Conservation (phyloP, 2,797 vertebrate species). For the Sandelia bainsii region DNA sequence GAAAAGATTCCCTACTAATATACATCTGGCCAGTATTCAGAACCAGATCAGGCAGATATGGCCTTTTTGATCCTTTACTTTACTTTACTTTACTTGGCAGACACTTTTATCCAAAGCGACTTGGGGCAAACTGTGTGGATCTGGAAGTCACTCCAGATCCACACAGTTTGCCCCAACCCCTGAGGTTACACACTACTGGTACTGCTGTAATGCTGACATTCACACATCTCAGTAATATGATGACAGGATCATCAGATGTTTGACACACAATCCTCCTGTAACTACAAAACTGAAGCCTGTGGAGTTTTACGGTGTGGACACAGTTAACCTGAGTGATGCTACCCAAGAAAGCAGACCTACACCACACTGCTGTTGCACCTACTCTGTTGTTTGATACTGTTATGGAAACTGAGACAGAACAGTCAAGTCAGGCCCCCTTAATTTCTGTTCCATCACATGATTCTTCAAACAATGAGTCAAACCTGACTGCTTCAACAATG, state of each 20-base stretch:
- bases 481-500: background rate
- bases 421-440: no score
- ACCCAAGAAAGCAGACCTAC: background rate
- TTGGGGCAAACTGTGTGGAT: no score
- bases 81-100: no score
- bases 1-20: background rate
- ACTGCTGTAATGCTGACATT: constrained; percentile 1
- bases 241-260: background rate
- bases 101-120: no score
- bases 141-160: no score
- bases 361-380: background rate
- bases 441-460: no score
- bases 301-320: background rate
- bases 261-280: background rate
- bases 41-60: background rate
- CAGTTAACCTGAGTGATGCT: background rate
- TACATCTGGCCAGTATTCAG: background rate
- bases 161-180: background rate
- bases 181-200: background rate
- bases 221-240: background rate
- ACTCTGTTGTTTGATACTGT: background rate
- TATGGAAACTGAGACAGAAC: no score
- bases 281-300: background rate
- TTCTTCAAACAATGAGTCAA: background rate
- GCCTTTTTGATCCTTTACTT: background rate